These are phyloP conservation scores for Trididemnum miniatum DNA, from an alignment of 23 tunicate genomes.

Conservation along the genomic window DNA sequence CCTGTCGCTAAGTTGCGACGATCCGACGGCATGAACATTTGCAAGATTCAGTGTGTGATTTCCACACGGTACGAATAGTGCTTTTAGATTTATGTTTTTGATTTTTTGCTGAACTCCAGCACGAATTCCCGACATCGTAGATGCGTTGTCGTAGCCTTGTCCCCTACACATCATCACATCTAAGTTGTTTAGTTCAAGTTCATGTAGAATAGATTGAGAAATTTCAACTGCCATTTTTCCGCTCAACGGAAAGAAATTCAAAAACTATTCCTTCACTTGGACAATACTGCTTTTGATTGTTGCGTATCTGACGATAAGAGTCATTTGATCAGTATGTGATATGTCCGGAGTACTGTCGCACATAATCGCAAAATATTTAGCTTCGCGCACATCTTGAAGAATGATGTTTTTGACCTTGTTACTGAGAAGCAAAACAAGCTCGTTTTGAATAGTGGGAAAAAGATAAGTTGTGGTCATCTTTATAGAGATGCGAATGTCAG, in stretches of 20 bases:
- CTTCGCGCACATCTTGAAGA: conserved; percentile 57
- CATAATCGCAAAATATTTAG: conserved; percentile 61
- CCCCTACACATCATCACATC: conserved; percentile 63
- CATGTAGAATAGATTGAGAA: conserved; percentile 47
- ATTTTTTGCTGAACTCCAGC: conserved; percentile 50
- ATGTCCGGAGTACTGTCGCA: conserved; percentile 63
- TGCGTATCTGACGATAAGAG: conserved; percentile 47
- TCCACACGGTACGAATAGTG: conserved; percentile 51
- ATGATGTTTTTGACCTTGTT: conserved; percentile 52
- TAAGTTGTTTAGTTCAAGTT: conserved; percentile 55
- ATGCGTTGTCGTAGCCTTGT: conserved; percentile 66
- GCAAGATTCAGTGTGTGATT: conserved; percentile 53
- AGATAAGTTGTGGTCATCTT: conserved; percentile 54
- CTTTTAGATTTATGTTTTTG: conserved; percentile 60
- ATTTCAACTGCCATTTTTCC: conserved; percentile 45
- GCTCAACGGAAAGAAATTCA: conserved; percentile 47
- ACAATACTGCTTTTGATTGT: conserved; percentile 33
- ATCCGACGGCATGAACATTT: conserved; percentile 61
- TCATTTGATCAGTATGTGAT: conserved; percentile 61
- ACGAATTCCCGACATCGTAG: conserved; percentile 57
- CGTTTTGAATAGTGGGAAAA: conserved; percentile 54
- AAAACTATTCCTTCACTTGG: conserved; percentile 43
- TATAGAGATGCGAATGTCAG: conserved; percentile 49
- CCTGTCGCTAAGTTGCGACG: conserved; percentile 65
- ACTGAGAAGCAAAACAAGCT: conserved; percentile 60